These are phyloP conservation scores for Acrossocheilus fasciatus DNA, from an alignment of 2,797 vertebrate genomes.

Conservation along the genomic window DNA sequence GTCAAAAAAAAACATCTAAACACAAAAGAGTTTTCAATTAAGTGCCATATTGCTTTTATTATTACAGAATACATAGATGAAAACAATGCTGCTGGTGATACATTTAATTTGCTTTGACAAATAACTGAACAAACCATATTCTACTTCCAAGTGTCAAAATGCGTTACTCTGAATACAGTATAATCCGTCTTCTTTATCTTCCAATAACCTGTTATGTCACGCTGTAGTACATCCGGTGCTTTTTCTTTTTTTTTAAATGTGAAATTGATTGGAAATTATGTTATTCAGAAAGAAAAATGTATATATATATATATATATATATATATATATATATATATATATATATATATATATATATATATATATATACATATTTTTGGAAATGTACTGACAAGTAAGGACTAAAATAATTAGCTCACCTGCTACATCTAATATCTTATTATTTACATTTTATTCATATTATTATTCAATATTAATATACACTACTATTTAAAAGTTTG, in stretches of 20 bases:
- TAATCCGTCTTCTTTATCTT: neutral
- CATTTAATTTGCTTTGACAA: neutral
- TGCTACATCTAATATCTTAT: neutral
- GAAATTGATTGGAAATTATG: neutral
- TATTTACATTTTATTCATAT: neutral
- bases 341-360: neutral
- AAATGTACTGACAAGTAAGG: neutral
- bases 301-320: neutral
- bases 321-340: neutral
- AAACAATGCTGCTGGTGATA: neutral
- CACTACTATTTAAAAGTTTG: neutral
- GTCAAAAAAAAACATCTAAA: neutral
- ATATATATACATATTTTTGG: neutral
- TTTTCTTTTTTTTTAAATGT: neutral
- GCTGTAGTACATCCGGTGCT: neutral
- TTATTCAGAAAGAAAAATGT: neutral
- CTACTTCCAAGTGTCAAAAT: neutral
- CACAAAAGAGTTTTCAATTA: neutral
- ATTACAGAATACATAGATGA: constrained; percentile 4
- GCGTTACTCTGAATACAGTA: neutral
- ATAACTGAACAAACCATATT: neutral
- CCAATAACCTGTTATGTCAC: neutral
- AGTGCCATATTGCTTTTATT: constrained; percentile 26
- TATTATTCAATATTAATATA: neutral
- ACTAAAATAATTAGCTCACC: constrained; percentile 6